These are phyloP conservation scores for Melieria omissa DNA, from an alignment of 2,888 invertebrate species.

Conservation along the genomic window DNA sequence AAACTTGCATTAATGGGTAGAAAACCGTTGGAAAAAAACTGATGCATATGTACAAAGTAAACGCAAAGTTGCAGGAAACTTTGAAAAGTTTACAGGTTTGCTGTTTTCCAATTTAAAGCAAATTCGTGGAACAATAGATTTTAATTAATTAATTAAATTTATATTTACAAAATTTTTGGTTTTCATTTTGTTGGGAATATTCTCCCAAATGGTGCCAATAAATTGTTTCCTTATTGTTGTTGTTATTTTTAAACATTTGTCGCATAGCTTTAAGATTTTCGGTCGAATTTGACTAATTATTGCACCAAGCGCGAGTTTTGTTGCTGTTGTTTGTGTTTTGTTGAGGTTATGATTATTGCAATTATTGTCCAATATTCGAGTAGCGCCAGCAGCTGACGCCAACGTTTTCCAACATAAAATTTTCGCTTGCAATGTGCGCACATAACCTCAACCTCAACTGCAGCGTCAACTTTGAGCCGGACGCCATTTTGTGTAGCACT, in stretches of 20 bases:
- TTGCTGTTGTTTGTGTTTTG: background rate
- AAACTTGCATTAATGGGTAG: background rate
- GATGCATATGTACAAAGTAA: background rate
- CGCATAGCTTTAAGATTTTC: conserved; percentile 13
- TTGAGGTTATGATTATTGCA: conserved; percentile 18
- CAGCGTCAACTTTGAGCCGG: background rate
- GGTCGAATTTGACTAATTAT: background rate
- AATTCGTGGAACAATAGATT: background rate
- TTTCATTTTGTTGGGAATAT: background rate
- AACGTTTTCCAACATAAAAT: conserved; percentile 5
- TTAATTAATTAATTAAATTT: conserved; percentile 1
- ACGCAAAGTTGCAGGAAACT: background rate
- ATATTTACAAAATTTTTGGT: background rate
- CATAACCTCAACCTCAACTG: too few relatives aligned
- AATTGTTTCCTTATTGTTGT: conserved; percentile 3
- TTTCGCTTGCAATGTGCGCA: background rate
- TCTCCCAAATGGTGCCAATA: too few relatives aligned
- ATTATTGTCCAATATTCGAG: conserved; percentile 62
- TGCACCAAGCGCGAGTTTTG: background rate
- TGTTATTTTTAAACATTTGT: background rate
- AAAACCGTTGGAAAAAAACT: background rate
- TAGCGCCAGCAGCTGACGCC: conserved; percentile 44
- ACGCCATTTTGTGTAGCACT: background rate
- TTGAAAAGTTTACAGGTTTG: background rate
- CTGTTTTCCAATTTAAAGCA: background rate